Evolutionary conservation across 2,888 invertebrate genomes (phyloP).

Genomic region (Agonopterix heracliana): DNA sequence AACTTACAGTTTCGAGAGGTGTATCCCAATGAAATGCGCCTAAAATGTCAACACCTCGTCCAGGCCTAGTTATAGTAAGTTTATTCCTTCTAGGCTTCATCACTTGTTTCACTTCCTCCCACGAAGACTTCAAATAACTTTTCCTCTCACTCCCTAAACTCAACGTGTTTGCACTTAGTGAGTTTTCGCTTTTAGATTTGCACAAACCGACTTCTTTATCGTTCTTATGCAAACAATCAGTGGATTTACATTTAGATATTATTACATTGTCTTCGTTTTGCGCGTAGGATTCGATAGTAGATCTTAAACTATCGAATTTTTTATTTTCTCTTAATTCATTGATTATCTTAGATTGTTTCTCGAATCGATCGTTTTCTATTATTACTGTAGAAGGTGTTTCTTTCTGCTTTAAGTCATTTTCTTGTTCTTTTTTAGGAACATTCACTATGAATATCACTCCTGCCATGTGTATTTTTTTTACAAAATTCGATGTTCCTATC

Average conservation of each 20-base stretch:
- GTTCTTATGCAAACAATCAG: constrained; percentile 27
- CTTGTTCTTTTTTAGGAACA: constrained; percentile 71
- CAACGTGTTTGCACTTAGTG: constrained; percentile 19
- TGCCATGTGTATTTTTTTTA: constrained; percentile 46
- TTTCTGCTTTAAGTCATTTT: constrained; percentile 40
- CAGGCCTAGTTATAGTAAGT: constrained; percentile 37
- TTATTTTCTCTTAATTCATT: constrained; percentile 33
- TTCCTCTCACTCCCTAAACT: constrained; percentile 14
- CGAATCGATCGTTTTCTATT: constrained; percentile 29
- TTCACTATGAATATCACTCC: constrained; percentile 77
- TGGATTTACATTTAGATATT: constrained; percentile 35
- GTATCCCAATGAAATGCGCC: constrained; percentile 46
- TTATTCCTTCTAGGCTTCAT: constrained; percentile 34
- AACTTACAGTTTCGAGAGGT: constrained; percentile 47
- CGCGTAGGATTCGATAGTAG: constrained; percentile 18
- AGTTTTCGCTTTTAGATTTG: constrained; percentile 38
- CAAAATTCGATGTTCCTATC: neutral
- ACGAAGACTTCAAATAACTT: constrained; percentile 29
- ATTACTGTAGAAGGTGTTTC: constrained; percentile 21
- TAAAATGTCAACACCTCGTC: constrained; percentile 37
- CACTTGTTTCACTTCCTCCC: constrained; percentile 44
- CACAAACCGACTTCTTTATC: constrained; percentile 21
- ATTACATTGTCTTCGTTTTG: constrained; percentile 20
- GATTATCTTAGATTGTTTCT: constrained; percentile 26
- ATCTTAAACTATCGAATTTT: constrained; percentile 11